These are phyloP conservation scores for Drosophila triauraria DNA, from an alignment of 1,140 invertebrate genomes.

Conservation along the genomic window DNA sequence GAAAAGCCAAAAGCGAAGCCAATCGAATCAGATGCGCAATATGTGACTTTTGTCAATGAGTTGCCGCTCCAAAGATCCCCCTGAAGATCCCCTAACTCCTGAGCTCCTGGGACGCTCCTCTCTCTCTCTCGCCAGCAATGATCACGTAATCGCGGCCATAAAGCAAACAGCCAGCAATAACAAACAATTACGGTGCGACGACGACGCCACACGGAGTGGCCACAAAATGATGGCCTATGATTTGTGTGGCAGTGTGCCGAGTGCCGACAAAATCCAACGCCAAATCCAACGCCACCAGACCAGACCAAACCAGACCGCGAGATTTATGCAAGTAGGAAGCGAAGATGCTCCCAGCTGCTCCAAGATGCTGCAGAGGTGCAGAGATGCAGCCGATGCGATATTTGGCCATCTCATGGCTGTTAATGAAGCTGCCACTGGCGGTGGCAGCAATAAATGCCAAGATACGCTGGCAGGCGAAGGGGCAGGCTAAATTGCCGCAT, in stretches of 20 bases:
- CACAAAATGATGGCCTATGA: slow-evolving; percentile 56
- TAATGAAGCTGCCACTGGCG: slow-evolving; percentile 70
- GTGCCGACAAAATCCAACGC: slow-evolving; percentile 29
- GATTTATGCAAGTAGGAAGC: slow-evolving; percentile 79
- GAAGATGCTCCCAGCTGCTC: slow-evolving; percentile 18
- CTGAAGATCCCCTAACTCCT: too few species aligned
- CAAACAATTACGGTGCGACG: slow-evolving; percentile 64
- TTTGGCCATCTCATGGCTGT: slow-evolving; percentile 51
- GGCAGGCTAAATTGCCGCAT: slow-evolving; percentile 58
- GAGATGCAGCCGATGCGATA: slow-evolving; percentile 15
- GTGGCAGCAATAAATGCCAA: slow-evolving; percentile 22
- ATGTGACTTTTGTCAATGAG: slow-evolving; percentile 56
- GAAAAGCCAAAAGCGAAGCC: slow-evolving; percentile 38
- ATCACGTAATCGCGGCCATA: slow-evolving; percentile 70
- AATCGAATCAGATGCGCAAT: slow-evolving; percentile 61
- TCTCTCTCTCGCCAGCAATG: neutral
- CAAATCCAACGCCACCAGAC: slow-evolving; percentile 12
- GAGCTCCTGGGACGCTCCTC: neutral
- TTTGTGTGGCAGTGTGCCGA: slow-evolving; percentile 75
- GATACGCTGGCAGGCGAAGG: slow-evolving; percentile 23
- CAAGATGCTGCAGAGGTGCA: slow-evolving; percentile 4
- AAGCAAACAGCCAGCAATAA: slow-evolving; percentile 61
- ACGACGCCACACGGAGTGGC: slow-evolving; percentile 29
- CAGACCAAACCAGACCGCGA: slow-evolving; percentile 23
- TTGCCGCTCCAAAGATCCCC: neutral